phyloP scores from a whole-genome alignment of 2,797 vertebrate species.

The Lithobates pipiens region DNA sequence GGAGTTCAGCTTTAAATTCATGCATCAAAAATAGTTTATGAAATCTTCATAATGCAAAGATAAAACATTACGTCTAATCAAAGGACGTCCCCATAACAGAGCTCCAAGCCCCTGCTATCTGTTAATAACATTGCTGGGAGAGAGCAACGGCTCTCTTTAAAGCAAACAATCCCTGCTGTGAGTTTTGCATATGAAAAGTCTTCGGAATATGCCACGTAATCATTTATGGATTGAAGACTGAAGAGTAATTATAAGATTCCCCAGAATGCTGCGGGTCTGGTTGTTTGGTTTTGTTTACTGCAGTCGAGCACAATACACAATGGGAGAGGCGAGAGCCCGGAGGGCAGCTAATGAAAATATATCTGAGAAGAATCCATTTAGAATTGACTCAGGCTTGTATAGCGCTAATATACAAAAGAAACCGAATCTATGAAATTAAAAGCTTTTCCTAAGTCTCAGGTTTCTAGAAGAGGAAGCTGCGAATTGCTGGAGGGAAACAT shows the following conservation, averaged over 20 bases:
- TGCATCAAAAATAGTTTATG: no score
- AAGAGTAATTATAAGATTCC: constrained; percentile 54
- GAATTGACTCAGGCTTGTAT: constrained; percentile 1
- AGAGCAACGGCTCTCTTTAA: constrained; percentile 5
- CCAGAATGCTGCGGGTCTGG: constrained; percentile 29
- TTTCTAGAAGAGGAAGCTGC: constrained; percentile 1
- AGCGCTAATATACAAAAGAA: constrained; percentile 24
- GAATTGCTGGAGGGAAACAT: background rate
- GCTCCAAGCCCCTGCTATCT: background rate
- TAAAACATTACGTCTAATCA: no score
- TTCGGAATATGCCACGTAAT: constrained; percentile 28
- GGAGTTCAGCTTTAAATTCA: no score
- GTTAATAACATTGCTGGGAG: background rate
- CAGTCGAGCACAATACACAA: constrained; percentile 35
- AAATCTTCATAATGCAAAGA: no score
- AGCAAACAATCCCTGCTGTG: constrained; percentile 25
- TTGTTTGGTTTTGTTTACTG: constrained; percentile 50
- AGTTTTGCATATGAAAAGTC: constrained; percentile 35
- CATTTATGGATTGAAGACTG: constrained; percentile 51
- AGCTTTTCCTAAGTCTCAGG: background rate
- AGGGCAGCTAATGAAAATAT: constrained; percentile 49
- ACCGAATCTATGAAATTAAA: constrained; percentile 20
- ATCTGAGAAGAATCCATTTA: constrained; percentile 41
- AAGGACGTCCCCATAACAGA: background rate
- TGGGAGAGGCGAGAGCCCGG: constrained; percentile 22